Conservation (phyloP, 2,797 vertebrate species). For the Gambusia yucatana region DNA sequence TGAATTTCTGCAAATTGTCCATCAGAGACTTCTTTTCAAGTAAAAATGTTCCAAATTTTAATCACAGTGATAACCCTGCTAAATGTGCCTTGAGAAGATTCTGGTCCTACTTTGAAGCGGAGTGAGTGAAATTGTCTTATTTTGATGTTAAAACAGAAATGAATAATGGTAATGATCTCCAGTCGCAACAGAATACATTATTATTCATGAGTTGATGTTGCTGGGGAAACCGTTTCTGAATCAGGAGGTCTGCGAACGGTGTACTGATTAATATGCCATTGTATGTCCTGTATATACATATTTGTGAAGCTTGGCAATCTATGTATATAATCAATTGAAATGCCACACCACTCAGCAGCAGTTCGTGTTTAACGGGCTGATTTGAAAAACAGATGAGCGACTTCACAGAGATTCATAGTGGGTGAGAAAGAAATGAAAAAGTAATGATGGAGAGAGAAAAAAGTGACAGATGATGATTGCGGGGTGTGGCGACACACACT, state of each 20-base stretch:
- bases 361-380: conserved; percentile 58
- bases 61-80: conserved; percentile 3
- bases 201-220: conserved; percentile 81
- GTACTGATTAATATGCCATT: conserved; percentile 71
- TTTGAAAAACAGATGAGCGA: conserved; percentile 67
- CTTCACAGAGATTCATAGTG: conserved; percentile 53
- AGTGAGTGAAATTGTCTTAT: conserved; percentile 33
- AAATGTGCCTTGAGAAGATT: conserved; percentile 14
- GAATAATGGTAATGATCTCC: conserved; percentile 70
- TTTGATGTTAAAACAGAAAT: conserved; percentile 53
- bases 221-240: conserved; percentile 85
- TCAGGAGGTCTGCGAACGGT: conserved; percentile 75
- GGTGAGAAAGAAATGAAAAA: conserved; percentile 53
- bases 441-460: conserved; percentile 32
- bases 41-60: conserved; percentile 12
- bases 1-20: conserved; percentile 20
- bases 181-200: conserved; percentile 78
- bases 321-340: conserved; percentile 67
- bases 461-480: conserved; percentile 37
- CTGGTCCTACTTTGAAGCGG: conserved; percentile 23
- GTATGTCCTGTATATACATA: conserved; percentile 36
- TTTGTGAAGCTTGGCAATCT: conserved; percentile 40
- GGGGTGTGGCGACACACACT: conserved; percentile 11
- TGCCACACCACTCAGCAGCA: conserved; percentile 32
- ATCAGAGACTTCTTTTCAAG: conserved; percentile 4